phyloP scores from a whole-genome alignment of 2,888 invertebrate genomes.

The Leptinotarsa haldemani region DNA sequence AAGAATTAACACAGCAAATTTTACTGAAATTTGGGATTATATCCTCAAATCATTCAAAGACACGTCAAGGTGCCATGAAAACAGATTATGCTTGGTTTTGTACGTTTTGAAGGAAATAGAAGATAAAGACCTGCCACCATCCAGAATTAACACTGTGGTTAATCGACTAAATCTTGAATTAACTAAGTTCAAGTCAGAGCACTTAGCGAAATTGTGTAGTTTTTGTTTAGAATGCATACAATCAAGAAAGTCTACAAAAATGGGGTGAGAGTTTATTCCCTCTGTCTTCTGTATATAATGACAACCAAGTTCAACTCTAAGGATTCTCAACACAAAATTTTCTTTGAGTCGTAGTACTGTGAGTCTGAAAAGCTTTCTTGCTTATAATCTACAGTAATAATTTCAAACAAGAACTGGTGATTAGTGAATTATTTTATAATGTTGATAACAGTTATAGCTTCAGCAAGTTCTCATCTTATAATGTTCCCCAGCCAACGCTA shows the following conservation, averaged over 20 bases:
- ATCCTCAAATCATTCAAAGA: slow-evolving; percentile 57
- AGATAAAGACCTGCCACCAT: slow-evolving; percentile 51
- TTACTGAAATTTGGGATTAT: slow-evolving; percentile 59
- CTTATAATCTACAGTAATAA: no score
- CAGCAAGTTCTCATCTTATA: no score
- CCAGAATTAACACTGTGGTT: slow-evolving; percentile 67
- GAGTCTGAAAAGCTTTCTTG: no score
- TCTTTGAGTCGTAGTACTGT: no score
- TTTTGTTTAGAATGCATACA: slow-evolving; percentile 70
- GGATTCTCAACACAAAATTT: no score
- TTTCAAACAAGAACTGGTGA: no score
- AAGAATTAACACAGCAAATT: slow-evolving; percentile 51
- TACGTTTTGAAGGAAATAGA: slow-evolving; percentile 57
- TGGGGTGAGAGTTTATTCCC: slow-evolving; percentile 60
- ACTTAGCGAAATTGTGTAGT: slow-evolving; percentile 70
- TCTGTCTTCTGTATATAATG: neutral
- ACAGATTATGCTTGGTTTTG: slow-evolving; percentile 55
- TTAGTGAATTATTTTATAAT: no score
- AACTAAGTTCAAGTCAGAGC: slow-evolving; percentile 67
- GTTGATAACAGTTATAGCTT: no score
- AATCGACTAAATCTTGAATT: slow-evolving; percentile 68
- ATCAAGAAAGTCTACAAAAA: slow-evolving; percentile 67
- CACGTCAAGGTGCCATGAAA: slow-evolving; percentile 53
- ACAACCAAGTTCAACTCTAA: no score
- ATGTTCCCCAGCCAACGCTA: no score